phyloP scores from a whole-genome alignment of 2,113 vertebrate genomes.

The Festucalex cinctus region DNA sequence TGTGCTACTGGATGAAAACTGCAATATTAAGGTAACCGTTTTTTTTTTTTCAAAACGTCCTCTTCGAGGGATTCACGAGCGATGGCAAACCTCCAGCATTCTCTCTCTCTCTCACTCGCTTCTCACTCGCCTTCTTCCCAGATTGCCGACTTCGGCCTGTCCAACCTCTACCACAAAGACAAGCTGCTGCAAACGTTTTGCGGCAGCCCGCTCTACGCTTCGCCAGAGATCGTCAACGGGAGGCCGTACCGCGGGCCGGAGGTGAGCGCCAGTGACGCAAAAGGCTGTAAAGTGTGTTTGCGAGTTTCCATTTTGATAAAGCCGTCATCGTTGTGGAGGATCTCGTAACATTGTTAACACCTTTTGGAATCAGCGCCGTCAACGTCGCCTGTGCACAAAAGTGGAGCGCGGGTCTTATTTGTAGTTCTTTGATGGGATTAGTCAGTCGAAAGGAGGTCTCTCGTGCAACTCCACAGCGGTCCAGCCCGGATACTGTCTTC shows the following conservation, averaged over 20 bases:
- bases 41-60: neutral
- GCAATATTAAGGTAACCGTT: constrained; percentile 91
- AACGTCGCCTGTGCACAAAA: constrained; percentile 20
- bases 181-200: constrained; percentile 96
- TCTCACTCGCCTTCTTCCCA: constrained; percentile 59
- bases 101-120: constrained; percentile 30
- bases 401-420: constrained; percentile 28
- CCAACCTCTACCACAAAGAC: constrained; percentile 96
- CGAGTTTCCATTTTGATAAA: neutral
- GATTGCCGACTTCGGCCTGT: constrained; percentile 98
- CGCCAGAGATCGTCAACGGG: constrained; percentile 97
- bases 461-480: constrained; percentile 28
- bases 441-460: constrained; percentile 35
- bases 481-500: constrained; percentile 34
- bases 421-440: constrained; percentile 61
- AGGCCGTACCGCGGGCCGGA: constrained; percentile 94
- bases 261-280: constrained; percentile 65
- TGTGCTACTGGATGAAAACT: constrained; percentile 96
- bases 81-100: neutral
- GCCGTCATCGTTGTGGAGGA: neutral
- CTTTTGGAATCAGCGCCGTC: constrained; percentile 14
- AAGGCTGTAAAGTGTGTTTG: neutral
- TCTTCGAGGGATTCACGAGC: neutral
- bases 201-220: constrained; percentile 94
- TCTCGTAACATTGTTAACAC: constrained; percentile 11